Base-by-base conservation (phyloP, 2,888 invertebrate genomes). In the Cyclophora albipunctata region DNA sequence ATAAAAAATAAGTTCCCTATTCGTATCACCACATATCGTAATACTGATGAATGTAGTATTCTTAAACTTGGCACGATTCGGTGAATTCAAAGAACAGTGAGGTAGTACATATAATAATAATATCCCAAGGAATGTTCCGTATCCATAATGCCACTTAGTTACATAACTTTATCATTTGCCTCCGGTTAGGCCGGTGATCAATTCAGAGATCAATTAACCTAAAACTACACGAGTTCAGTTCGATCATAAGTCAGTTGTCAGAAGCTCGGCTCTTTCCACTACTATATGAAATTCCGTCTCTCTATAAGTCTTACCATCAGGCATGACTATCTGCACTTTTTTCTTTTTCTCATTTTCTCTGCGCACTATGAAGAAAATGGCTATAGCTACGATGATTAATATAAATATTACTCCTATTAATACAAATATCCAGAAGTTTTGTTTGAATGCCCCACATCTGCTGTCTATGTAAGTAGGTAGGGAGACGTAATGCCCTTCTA, bases 261-360 rank as follows among this genome's bases (percentile, higher is more conserved):
- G 84, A 46, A 95, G 92, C 79, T 95, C 94, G 45, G 95, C 93
- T 78, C 93, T 92, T 87, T 96, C 96, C 60, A 95, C 93, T 73
- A 96, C 93, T 68, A 96, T 94, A 78, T 95, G 93, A 66, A 96
- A 91, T 81, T 96, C 95, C 5, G 96, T 96, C 84, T 96, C 95
- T 69, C 93, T 90, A 73, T 96, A 96, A 7, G 95, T 93, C 69
- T 94, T 91, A 2, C 94, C 93, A 64, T 95, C 95, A 0, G 96
- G 95, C 69, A 95, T 91, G 48, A 96, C 93, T 77, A 95, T 89
- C 70, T 92, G 91, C 63, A 93, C 68, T 85, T 91, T 81, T 78
- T 91, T 85, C 79, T 91, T 77, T 71, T 91, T 84, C 70, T 91
- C 81, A 74, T 90, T 84, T 71, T 86, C 88, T 50, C 83, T 65